A percentile compares a stretch with the other conserved stretches of the same genome.
These are phyloP conservation scores for Diabrotica balteata DNA, from an alignment of 2,888 invertebrate genomes.

Conservation along the genomic window DNA sequence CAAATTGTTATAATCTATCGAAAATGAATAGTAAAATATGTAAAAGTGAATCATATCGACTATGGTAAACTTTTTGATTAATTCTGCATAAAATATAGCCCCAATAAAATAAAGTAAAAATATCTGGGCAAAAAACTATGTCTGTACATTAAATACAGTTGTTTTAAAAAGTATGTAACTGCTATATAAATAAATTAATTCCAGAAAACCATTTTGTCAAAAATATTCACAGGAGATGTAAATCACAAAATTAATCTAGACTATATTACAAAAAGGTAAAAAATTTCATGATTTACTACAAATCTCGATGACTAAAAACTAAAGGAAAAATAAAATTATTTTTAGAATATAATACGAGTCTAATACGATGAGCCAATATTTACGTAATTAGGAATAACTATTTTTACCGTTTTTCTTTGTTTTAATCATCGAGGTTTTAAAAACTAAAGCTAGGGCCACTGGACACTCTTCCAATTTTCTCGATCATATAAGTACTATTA, in stretches of 20 bases:
- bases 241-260: constrained; percentile 39
- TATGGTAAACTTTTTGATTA: too few relatives aligned
- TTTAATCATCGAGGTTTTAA: constrained; percentile 22
- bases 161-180: constrained; percentile 33
- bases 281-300: constrained; percentile 38
- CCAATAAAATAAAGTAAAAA: constrained; percentile 12
- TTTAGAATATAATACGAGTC: too few relatives aligned
- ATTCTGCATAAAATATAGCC: too few relatives aligned
- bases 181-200: constrained; percentile 43
- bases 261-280: constrained; percentile 37
- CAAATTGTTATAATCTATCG: too few relatives aligned
- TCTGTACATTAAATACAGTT: constrained; percentile 32
- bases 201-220: constrained; percentile 43
- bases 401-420: background rate
- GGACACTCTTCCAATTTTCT: constrained; percentile 22
- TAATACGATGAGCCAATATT: too few relatives aligned
- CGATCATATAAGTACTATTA: constrained; percentile 18
- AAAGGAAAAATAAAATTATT: constrained; percentile 1
- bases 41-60: too few relatives aligned
- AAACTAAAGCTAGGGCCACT: constrained; percentile 14
- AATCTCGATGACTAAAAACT: constrained; percentile 24
- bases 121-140: constrained; percentile 28
- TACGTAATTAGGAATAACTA: background rate
- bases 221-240: constrained; percentile 36
- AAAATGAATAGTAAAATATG: too few relatives aligned